Evolutionary conservation across 2,113 vertebrate genomes (phyloP).

Genomic region (Microcebus ravelobensis): DNA sequence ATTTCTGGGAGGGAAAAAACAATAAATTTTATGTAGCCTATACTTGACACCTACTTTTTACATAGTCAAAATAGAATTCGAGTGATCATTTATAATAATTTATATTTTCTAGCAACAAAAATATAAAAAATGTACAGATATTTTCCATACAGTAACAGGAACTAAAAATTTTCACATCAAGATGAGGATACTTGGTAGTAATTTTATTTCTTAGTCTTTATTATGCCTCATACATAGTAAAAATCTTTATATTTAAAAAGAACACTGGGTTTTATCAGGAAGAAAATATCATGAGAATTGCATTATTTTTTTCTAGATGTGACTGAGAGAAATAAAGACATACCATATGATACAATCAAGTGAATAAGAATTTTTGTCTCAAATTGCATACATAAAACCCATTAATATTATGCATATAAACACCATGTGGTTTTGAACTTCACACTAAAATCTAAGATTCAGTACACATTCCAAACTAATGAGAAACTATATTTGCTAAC

Average conservation of each 20-base stretch:
- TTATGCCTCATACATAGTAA: background rate
- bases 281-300: constrained; percentile 14
- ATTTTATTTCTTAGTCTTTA: constrained; percentile 44
- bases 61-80: constrained; percentile 41
- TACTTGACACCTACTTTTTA: background rate
- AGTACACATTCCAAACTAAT: constrained; percentile 47
- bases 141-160: constrained; percentile 20
- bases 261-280: background rate
- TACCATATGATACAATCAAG: background rate
- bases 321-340: constrained; percentile 42
- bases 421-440: constrained; percentile 33
- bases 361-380: background rate
- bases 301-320: constrained; percentile 32
- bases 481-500: constrained; percentile 49
- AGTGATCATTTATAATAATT: constrained; percentile 17
- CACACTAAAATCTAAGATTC: constrained; percentile 45
- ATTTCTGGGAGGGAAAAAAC: constrained; percentile 23
- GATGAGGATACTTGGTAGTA: background rate
- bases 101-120: constrained; percentile 33
- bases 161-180: background rate
- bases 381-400: constrained; percentile 18
- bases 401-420: constrained; percentile 18
- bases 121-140: constrained; percentile 21
- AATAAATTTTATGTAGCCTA: background rate
- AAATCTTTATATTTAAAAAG: constrained; percentile 48